Conservation (phyloP, 2,113 vertebrate species). For the Gavia stellata region DNA sequence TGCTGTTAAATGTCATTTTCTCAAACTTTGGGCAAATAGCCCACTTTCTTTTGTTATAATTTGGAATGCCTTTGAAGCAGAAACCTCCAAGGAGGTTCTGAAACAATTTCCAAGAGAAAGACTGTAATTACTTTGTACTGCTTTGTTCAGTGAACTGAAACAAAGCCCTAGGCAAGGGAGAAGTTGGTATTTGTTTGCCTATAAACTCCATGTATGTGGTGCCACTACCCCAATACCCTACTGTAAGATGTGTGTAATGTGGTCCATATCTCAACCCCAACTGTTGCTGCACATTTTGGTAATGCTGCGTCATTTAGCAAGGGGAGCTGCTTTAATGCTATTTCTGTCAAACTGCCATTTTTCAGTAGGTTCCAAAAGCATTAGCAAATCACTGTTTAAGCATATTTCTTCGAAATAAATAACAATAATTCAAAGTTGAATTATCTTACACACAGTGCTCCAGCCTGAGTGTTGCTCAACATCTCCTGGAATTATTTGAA, state of each 20-base stretch:
- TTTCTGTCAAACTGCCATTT: not conserved
- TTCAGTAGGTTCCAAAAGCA: not conserved
- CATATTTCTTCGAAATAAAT: not conserved
- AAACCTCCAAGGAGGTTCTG: constrained; percentile 30
- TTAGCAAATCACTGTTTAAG: not conserved
- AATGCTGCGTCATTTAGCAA: not conserved
- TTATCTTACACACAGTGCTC: not conserved
- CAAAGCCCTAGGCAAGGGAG: not conserved
- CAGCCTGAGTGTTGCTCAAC: not conserved
- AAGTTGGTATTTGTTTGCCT: not conserved
- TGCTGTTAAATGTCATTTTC: not conserved
- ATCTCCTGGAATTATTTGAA: not conserved
- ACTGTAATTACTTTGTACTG: constrained; percentile 10
- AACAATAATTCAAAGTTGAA: not conserved
- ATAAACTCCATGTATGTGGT: not conserved
- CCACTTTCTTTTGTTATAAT: not conserved
- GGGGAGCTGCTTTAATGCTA: not conserved
- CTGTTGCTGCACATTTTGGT: not conserved
- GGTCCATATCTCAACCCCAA: not conserved
- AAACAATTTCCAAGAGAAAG: constrained; percentile 32
- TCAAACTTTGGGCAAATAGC: not conserved
- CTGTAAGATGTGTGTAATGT: too few species aligned
- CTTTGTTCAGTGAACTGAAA: constrained; percentile 5
- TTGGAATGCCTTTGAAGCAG: not conserved
- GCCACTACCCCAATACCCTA: too few species aligned